Conservation (phyloP, 1,140 invertebrate species). For the Tenebrio molitor region DNA sequence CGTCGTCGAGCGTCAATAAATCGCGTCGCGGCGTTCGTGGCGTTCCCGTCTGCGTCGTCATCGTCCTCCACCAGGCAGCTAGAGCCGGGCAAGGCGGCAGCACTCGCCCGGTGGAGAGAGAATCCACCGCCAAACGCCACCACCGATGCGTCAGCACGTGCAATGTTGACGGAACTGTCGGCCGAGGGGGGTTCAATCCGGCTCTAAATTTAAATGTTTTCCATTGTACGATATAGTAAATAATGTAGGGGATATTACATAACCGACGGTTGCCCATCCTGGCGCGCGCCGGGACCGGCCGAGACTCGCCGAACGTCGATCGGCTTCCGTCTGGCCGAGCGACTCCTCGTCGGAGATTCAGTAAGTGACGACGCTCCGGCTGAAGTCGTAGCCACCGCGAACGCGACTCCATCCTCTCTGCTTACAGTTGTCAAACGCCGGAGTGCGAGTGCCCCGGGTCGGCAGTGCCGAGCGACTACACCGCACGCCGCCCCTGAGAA, state of each 20-base stretch:
- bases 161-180: constrained; percentile 38
- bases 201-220: constrained; percentile 45
- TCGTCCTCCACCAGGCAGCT: too few species aligned
- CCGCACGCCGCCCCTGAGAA: not conserved
- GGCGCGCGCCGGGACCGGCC: not conserved
- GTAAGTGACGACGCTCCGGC: constrained; percentile 41
- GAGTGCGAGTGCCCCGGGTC: constrained; percentile 18
- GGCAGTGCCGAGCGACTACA: not conserved
- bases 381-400: not conserved
- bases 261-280: constrained; percentile 46
- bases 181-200: constrained; percentile 8
- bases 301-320: not conserved
- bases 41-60: too few species aligned
- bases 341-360: constrained; percentile 29
- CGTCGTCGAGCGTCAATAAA: too few species aligned
- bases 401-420: not conserved
- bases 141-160: not conserved
- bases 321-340: constrained; percentile 14
- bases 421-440: not conserved
- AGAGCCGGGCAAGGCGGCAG: too few species aligned
- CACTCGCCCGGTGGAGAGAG: too few species aligned
- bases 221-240: constrained; percentile 43
- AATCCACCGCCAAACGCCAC: too few species aligned
- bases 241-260: constrained; percentile 46
- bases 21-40: too few species aligned